A percentile compares a stretch with the other conserved stretches of the same genome.
These are phyloP conservation scores for Nomia melanderi DNA, from an alignment of 1,140 invertebrate species.

Conservation along the genomic window DNA sequence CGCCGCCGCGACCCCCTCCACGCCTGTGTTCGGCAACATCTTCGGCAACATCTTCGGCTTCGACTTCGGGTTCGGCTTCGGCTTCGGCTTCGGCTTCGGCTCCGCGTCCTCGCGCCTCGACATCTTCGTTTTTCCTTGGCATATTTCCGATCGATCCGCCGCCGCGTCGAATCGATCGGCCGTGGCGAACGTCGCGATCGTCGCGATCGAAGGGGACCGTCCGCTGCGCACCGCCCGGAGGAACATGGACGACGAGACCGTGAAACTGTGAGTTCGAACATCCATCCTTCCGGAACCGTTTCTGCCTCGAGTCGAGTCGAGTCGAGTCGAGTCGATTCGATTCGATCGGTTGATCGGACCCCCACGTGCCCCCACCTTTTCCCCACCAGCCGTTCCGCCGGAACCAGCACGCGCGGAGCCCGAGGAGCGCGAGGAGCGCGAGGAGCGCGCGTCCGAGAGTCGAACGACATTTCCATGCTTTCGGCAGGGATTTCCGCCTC, in stretches of 20 bases:
- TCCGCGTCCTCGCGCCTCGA: not conserved
- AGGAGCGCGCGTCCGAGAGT: too few relatives aligned
- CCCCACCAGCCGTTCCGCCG: not conserved
- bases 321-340: too few relatives aligned
- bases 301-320: too few relatives aligned
- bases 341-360: constrained; percentile 2
- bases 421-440: too few relatives aligned
- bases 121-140: constrained; percentile 28
- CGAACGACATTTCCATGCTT: too few relatives aligned
- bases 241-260: constrained; percentile 75
- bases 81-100: not conserved
- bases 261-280: constrained; percentile 75
- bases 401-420: too few relatives aligned
- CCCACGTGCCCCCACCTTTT: not conserved
- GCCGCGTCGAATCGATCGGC: constrained; percentile 15
- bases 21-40: too few relatives aligned
- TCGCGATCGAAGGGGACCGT: constrained; percentile 29
- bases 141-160: constrained; percentile 28
- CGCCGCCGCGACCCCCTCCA: not conserved
- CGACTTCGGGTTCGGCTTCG: not conserved
- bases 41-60: not conserved
- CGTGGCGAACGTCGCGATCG: constrained; percentile 30
- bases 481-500: too few relatives aligned
- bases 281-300: constrained; percentile 31
- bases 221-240: constrained; percentile 14